Evolutionary conservation across 53 echinoderm and acorn worm species (phyloP), one percentile per base, ranked within the genome.

Genomic region (Zoroaster sp.): DNA sequence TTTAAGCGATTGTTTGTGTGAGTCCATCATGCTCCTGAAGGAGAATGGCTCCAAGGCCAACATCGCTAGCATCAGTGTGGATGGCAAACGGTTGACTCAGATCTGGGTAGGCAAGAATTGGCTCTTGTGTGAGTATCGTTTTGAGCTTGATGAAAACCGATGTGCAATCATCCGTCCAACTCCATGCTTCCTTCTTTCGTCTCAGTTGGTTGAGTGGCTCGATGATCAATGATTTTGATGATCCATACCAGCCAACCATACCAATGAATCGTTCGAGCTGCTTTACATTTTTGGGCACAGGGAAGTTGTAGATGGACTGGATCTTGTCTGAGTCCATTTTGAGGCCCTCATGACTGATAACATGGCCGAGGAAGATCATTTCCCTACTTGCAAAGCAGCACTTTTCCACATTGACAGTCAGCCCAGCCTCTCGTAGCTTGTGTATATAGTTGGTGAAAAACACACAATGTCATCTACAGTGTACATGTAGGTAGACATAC

Each of bases 221-320:
- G 34, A 39, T 30, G 1, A 89, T 59, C 0, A 82, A 32, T 9
- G 70, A 85, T 34, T 85, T 85, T 23, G 85, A n/a, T 30, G 69
- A 85, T 71, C 85, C n/a, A n/a, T n/a, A n/a, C n/a, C n/a, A n/a
- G n/a, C n/a, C n/a, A n/a, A n/a, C n/a, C n/a, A n/a, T n/a, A 85
- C 66, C 89, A 8, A 89, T 25, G 28, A 89, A 89, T 25, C 39
- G 66, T 75, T 76, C 49, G 2, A 89, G 44, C 43, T 89, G 78
- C 31, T 37, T 21, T 4, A 79, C 25, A 8, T 25, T 35, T 15
- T 43, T n/a, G n/a, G n/a, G n/a, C n/a, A n/a, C n/a, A n/a, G n/a
- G n/a, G n/a, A n/a, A n/a, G n/a, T n/a, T n/a, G n/a, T n/a, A n/a
- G n/a, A n/a, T n/a, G n/a, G n/a, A n/a, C n/a, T n/a, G n/a, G n/a